A percentile compares a stretch with the other conserved stretches of the same genome.
Conservation (phyloP, 2,888 invertebrate species). For the Odontocolon sp. region DNA sequence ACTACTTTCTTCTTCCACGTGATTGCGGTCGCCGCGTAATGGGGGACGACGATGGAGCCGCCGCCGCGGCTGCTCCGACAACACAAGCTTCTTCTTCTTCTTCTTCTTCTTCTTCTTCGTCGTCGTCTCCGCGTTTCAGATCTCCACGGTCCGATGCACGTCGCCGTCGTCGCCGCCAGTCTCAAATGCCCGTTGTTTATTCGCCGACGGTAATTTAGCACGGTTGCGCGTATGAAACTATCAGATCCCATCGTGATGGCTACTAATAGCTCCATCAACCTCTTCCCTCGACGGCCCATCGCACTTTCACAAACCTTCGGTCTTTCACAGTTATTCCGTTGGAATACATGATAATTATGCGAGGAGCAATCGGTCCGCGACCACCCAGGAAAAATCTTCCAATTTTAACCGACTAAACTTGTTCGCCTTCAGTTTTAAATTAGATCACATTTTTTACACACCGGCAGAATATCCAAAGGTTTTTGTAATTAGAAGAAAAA, state of each 20-base stretch:
- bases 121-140: slow-evolving; percentile 25
- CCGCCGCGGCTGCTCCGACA: slow-evolving; percentile 13
- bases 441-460: too few species aligned
- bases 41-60: slow-evolving; percentile 39
- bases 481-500: slow-evolving; percentile 28
- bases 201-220: slow-evolving; percentile 62
- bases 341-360: background rate
- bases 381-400: background rate
- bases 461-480: background rate
- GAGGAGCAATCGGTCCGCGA: background rate
- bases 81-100: slow-evolving; percentile 22
- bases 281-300: too few species aligned
- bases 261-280: slow-evolving; percentile 4
- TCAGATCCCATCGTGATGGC: background rate
- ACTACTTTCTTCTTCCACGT: slow-evolving; percentile 68
- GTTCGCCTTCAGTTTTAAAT: too few species aligned
- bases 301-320: background rate
- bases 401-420: background rate
- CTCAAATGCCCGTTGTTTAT: slow-evolving; percentile 65
- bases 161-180: background rate
- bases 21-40: slow-evolving; percentile 64
- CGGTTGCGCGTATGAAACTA: slow-evolving; percentile 18
- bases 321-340: background rate
- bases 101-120: slow-evolving; percentile 26
- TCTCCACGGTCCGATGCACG: slow-evolving; percentile 22